Evolutionary conservation across 2,888 invertebrate genomes (phyloP).

Genomic region (Leuctra nigra): DNA sequence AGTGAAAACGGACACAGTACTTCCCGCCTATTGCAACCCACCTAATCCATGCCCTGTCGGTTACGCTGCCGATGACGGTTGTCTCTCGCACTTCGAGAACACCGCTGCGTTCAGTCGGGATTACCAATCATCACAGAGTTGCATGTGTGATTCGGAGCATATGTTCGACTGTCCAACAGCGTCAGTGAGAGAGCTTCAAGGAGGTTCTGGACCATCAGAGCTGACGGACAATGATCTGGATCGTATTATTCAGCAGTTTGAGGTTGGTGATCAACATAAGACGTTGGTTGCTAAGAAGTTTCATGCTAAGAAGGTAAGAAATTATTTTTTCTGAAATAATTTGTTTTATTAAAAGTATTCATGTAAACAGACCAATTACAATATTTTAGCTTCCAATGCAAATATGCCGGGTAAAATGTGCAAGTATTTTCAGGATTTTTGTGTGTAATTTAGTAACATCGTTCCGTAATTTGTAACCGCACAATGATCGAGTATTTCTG

Average conservation of each 20-base stretch:
- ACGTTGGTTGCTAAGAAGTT: conserved; percentile 71
- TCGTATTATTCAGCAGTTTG: conserved; percentile 55
- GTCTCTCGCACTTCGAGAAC: conserved; percentile 87
- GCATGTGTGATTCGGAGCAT: conserved; percentile 97
- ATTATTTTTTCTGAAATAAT: too few species aligned
- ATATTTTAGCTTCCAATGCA: too few species aligned
- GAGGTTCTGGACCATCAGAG: conserved; percentile 32
- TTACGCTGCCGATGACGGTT: conserved; percentile 81
- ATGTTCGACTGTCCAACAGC: conserved; percentile 84
- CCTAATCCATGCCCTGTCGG: conserved; percentile 98
- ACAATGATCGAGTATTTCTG: too few species aligned
- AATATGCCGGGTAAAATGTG: too few species aligned
- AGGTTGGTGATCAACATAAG: conserved; percentile 55
- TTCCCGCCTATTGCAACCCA: conserved; percentile 98
- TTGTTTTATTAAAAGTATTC: too few species aligned
- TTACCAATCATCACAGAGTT: conserved; percentile 88
- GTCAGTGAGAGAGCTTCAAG: conserved; percentile 26
- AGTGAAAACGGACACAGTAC: conserved; percentile 82
- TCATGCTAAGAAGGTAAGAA: conserved; percentile 49
- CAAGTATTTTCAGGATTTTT: too few species aligned
- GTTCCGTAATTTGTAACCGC: too few species aligned
- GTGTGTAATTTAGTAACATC: too few species aligned
- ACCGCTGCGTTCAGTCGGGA: conserved; percentile 91
- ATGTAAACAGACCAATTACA: too few species aligned
- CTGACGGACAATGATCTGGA: conserved; percentile 54